Conservation (phyloP, 2,797 vertebrate genomes). For the Galagoides demidoff region DNA sequence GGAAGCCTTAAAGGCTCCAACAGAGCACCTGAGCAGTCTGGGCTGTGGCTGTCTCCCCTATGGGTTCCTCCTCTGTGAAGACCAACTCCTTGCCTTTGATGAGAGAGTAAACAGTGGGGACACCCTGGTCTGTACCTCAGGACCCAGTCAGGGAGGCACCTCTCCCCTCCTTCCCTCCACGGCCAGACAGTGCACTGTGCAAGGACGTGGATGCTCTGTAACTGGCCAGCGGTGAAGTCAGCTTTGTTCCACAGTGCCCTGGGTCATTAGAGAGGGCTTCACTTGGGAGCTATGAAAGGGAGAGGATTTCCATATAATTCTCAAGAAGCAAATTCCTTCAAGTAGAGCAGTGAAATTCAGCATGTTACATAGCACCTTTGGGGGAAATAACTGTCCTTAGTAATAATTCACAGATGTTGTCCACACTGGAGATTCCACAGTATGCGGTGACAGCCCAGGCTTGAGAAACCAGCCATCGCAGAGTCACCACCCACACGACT, state of each 20-base stretch:
- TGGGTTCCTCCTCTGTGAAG: background rate
- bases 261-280: background rate
- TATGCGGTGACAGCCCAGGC: background rate
- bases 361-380: background rate
- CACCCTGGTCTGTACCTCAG: background rate
- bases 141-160: background rate
- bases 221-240: background rate
- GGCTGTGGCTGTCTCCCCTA: accelerated
- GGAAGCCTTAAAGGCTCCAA: accelerated
- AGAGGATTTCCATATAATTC: background rate
- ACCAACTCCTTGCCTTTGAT: accelerated
- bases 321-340: background rate
- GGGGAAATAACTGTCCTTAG: background rate
- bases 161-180: background rate
- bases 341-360: background rate
- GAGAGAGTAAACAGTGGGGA: no score
- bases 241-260: background rate
- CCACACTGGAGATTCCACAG: background rate
- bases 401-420: background rate
- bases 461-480: background rate
- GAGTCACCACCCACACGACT: background rate
- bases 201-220: background rate
- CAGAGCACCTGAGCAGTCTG: background rate
- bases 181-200: background rate
- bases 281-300: background rate